Evolutionary conservation across 37 sponge, comb jelly and placozoan species (phyloP), one percentile per base, ranked within the genome.

Genomic region (Agelas oroides): DNA sequence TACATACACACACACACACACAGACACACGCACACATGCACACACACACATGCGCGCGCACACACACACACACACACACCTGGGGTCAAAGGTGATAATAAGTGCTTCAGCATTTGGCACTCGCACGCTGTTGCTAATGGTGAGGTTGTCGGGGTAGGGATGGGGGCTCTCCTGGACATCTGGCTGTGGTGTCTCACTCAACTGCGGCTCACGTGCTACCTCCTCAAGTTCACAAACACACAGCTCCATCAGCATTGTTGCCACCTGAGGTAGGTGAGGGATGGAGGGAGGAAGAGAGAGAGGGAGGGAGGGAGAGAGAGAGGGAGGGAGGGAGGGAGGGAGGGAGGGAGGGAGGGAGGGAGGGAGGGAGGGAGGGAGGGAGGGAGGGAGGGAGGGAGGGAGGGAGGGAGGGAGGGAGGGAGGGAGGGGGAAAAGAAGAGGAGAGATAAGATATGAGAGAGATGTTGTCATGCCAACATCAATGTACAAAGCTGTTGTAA

Each of bases 211-310:
- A 12, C 87, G 79, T 1, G 91, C 86, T 23, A 95, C 98, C 39
- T 93, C 98, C 65, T 97, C 98, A 34, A 97, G 39, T 76, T 97
- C 98, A 62, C 79, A 89, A 30, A 97, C 89, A 79, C 98, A 97
- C 76, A 97, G 73, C 56, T 95, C 96, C 84, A 95, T 86, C 53
- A 97, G 57, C 88, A 93, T 92, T 5, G 69, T 79, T 30, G 96
- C 89, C 25, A 96, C 95, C 97, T 96, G 70, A 74, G 75, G 57
- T 53, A 52, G 75, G 32, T 53, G 14, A 18, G 31, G 55, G 55
- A 52, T 5, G 32, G 16, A 28, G 55, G 57, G 55, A 46, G 55
- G 75, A 40, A 52, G 57, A 18, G 55, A 24, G 55, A 25, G 52
- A 46, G 55, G 57, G 30, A 24, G 75, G 55, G 31, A 52, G 23